Evolutionary conservation across 2,113 vertebrate genomes (phyloP), one percentile per base, ranked within the genome.

Genomic region (Ameiurus melas): DNA sequence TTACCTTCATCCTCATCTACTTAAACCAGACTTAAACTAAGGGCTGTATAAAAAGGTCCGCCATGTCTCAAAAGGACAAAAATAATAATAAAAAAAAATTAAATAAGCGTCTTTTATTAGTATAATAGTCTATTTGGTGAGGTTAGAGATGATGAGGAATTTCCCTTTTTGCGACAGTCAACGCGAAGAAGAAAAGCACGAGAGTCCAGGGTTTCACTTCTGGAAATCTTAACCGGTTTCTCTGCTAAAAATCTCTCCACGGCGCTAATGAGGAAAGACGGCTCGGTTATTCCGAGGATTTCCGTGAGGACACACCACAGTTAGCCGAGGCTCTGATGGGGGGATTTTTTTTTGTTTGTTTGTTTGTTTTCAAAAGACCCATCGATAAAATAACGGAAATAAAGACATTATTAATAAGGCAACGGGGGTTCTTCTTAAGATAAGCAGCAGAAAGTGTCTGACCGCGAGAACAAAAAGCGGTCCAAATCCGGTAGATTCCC

Each of bases 401-500:
- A 66, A 78, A 77, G 66, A 27, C 51, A n/a, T 0, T 22, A 60
- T 6, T 16, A 83, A 71, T 2, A 82, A 60, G 1, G 12, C 64
- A n/a, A 20, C 75, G n/a, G 16, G 16, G 33, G 78, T 60, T 84
- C 16, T 68, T 87, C 22, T 83, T 19, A 60, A 19, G 30, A 58
- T 66, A 51, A 27, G 19, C 62, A 83, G 36, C 43, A 16, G 1
- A 39, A 87, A 57, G 43, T 82, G 20, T n/a, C 25, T 66, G 33
- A 71, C 36, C 47, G 12, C 68, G 53, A 87, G 5, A n/a, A 88
- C 71, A 83, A 88, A 88, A 88, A 51, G 57, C 58, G 47, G 89
- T 71, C 86, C 14, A 47, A 47, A 47, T 47, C 43, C 43, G 43
- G 87, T 91, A 91, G 89, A 79, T 81, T 66, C 81, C 89, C 93